phyloP scores from a whole-genome alignment of 1,140 invertebrate species.

The Trichonephila clavipes region DNA sequence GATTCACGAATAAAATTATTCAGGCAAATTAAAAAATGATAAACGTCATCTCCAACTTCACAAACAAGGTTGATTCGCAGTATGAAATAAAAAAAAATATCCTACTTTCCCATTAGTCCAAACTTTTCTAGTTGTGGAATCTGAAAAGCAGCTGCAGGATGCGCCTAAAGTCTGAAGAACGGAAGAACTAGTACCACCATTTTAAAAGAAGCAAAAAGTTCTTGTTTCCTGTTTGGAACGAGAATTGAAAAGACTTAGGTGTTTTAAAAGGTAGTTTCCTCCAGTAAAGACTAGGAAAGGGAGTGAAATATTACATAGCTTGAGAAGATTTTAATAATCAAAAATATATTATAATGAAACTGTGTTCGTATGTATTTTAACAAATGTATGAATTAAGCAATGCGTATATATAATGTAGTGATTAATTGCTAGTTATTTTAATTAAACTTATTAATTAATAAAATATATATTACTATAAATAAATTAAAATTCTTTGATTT shows the following conservation, averaged over 20 bases:
- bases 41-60: background rate
- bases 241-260: constrained; percentile 1
- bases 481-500: too few species aligned
- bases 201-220: background rate
- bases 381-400: background rate
- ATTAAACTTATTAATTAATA: too few species aligned
- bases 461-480: too few species aligned
- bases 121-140: background rate
- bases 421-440: too few species aligned
- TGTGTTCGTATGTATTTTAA: background rate
- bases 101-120: background rate
- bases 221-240: background rate
- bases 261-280: background rate
- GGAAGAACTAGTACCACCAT: constrained; percentile 1
- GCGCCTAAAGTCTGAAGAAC: background rate
- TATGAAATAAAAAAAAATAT: background rate
- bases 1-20: background rate
- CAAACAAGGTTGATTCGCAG: background rate
- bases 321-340: background rate
- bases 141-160: constrained; percentile 12
- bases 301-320: background rate
- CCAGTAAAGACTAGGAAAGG: background rate
- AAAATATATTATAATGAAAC: background rate
- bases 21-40: background rate
- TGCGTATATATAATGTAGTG: background rate